Evolutionary conservation across 2,113 vertebrate genomes (phyloP).

Genomic region (Marmota flaviventris): DNA sequence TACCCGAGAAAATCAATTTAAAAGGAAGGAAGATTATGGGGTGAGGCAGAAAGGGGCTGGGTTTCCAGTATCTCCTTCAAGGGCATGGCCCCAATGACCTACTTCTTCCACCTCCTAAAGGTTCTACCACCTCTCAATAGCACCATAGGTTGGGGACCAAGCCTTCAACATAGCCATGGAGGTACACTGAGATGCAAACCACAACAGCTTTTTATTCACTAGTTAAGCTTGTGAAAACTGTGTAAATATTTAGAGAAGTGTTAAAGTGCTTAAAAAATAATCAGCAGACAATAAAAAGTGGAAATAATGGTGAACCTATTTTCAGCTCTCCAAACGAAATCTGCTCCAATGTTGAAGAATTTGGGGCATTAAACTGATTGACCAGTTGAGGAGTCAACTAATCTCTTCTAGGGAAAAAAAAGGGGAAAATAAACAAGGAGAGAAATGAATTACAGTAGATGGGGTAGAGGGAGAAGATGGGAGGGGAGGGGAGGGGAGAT

Average conservation of each 20-base stretch:
- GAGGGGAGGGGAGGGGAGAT: too few species aligned
- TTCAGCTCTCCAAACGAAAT: not conserved
- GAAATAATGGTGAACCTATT: not conserved
- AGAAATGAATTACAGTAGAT: too few species aligned
- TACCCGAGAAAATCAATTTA: not conserved
- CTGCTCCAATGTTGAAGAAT: not conserved
- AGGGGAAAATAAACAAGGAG: not conserved
- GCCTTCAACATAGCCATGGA: not conserved
- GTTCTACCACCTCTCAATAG: not conserved
- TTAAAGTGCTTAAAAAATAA: constrained; percentile 15
- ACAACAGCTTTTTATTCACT: not conserved
- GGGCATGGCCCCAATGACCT: not conserved
- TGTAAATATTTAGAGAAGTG: not conserved
- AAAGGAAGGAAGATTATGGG: not conserved
- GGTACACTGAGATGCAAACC: not conserved
- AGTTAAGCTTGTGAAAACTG: not conserved
- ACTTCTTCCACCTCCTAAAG: not conserved
- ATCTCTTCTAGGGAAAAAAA: not conserved
- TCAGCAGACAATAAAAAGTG: not conserved
- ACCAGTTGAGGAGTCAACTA: not conserved
- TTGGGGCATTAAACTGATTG: not conserved
- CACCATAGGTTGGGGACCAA: not conserved
- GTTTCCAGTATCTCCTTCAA: not conserved
- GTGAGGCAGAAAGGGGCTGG: not conserved
- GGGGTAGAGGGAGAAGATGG: too few species aligned